Evolutionary conservation across 2,113 vertebrate genomes (phyloP).

Genomic region (Columba livia): DNA sequence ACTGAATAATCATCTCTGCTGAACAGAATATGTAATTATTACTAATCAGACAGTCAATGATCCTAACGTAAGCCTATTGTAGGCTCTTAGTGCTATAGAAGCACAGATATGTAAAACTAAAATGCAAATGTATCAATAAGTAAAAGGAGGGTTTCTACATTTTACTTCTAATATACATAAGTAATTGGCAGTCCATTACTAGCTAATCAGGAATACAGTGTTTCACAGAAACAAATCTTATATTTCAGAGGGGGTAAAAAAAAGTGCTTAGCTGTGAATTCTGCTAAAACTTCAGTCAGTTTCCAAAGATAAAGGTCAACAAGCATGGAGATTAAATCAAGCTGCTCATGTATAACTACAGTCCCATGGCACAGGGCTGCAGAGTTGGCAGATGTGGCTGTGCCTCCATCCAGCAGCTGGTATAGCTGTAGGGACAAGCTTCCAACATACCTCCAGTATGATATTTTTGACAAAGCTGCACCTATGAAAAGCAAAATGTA

Average conservation of each 20-base stretch:
- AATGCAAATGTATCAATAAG: background rate
- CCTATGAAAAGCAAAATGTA: background rate
- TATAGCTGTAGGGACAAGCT: fast-evolving
- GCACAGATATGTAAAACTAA: background rate
- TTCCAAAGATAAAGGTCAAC: background rate
- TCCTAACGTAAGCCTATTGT: background rate
- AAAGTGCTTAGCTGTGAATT: background rate
- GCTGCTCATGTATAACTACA: background rate
- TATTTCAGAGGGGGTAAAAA: background rate
- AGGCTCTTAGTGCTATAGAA: background rate
- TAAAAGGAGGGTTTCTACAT: background rate
- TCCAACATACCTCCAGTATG: background rate
- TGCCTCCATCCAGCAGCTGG: background rate
- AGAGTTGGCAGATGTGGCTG: background rate
- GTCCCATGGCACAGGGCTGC: background rate
- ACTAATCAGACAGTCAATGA: slow-evolving; percentile 16
- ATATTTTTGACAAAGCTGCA: background rate
- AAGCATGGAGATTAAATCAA: background rate
- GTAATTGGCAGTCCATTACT: slow-evolving; percentile 38
- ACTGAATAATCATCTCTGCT: background rate
- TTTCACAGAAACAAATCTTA: slow-evolving; percentile 37
- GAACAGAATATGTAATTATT: background rate
- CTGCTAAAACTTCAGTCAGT: background rate
- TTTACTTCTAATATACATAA: background rate
- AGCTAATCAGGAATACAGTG: slow-evolving; percentile 48